Conservation (phyloP, 2,797 vertebrate species). For the Hoplostethus atlanticus region DNA sequence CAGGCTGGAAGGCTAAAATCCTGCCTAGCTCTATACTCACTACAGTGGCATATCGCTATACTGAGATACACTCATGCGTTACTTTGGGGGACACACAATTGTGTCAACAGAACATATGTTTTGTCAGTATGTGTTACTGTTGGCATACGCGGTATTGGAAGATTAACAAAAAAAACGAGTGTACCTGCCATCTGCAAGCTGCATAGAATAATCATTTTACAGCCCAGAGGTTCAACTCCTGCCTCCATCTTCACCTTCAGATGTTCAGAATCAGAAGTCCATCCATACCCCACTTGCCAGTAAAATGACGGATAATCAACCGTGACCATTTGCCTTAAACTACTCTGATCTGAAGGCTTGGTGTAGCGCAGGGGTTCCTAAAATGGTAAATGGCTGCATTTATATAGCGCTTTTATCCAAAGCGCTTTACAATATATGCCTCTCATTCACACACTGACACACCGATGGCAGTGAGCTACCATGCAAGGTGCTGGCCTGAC, state of each 20-base stretch:
- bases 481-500: too few species aligned
- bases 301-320: background rate
- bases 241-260: background rate
- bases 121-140: too few species aligned
- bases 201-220: constrained; percentile 1
- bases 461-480: too few species aligned
- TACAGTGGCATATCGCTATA: background rate
- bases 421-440: too few species aligned
- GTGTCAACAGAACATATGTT: background rate
- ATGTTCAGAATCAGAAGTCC: constrained; percentile 10
- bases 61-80: background rate
- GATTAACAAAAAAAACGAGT: too few species aligned
- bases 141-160: too few species aligned
- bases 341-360: background rate
- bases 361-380: background rate
- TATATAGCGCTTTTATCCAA: too few species aligned
- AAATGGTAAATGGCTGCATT: background rate
- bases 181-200: background rate
- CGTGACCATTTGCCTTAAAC: constrained; percentile 7
- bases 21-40: background rate
- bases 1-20: background rate
- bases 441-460: too few species aligned
- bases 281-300: constrained; percentile 5
- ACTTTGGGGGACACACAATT: background rate
- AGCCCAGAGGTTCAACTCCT: background rate